phyloP scores from a whole-genome alignment of 2,797 vertebrate species.

The Falco rusticolus region DNA sequence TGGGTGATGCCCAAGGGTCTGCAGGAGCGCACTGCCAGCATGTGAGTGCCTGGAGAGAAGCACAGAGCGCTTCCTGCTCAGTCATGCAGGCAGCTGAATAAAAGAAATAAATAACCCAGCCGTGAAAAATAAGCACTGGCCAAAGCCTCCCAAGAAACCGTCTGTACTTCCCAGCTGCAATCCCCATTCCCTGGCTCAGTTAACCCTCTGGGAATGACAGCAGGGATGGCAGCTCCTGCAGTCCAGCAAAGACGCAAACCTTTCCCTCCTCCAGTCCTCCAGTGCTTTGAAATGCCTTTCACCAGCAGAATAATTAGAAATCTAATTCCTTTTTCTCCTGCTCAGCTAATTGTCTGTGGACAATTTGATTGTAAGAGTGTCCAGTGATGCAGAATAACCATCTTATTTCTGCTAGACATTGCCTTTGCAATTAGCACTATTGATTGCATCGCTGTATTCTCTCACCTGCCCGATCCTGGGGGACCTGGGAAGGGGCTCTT shows the following conservation, averaged over 20 bases:
- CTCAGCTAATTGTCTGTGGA: conserved; percentile 80
- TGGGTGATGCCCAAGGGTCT: background rate
- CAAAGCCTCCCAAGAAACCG: conserved; percentile 32
- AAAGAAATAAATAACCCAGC: background rate
- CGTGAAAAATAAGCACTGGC: background rate
- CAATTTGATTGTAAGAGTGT: conserved; percentile 77
- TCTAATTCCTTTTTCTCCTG: conserved; percentile 77
- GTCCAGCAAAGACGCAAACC: background rate
- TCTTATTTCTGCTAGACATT: conserved; percentile 77
- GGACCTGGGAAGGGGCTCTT: background rate
- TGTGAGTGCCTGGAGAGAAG: background rate
- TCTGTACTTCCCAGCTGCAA: conserved; percentile 35
- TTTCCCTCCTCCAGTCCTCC: conserved; percentile 9
- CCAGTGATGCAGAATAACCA: conserved; percentile 80
- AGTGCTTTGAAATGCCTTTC: conserved; percentile 38
- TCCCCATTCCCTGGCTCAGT: background rate
- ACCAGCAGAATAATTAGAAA: conserved; percentile 78
- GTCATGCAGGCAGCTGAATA: background rate
- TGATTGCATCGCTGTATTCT: conserved; percentile 25
- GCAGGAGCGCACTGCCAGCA: rapidly evolving
- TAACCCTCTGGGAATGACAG: conserved; percentile 25
- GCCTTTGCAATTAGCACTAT: conserved; percentile 73
- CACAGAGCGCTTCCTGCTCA: background rate
- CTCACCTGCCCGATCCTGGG: conserved; percentile 63
- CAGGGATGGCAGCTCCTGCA: background rate